Evolutionary conservation across 2,113 vertebrate genomes (phyloP), one percentile per base, ranked within the genome.

Genomic region (Tenrec ecaudatus): DNA sequence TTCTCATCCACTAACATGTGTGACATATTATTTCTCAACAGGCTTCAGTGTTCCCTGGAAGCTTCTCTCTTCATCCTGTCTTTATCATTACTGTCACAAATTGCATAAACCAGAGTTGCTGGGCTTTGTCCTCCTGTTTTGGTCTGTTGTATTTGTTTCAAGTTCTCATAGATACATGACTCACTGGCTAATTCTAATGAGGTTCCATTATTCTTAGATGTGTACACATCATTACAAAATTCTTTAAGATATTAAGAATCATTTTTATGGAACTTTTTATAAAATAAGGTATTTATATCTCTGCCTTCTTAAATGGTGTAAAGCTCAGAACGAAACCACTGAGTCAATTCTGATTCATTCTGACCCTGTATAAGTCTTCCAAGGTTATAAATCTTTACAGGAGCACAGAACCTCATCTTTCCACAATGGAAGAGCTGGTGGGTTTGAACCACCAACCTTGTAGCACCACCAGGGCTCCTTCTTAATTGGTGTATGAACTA

Each of bases 251-350:
- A 29, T 81, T 75, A 64, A 25, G 9, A 80, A 27, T 36, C 29
- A 53, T 31, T 82, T 83, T 88, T 78, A 47, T 33, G 25, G 36
- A 87, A 84, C 77, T 90, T 14, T 58, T 92, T 58, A 71, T 57
- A 82, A 69, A n/a, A 23, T 16, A 17, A 58, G 23, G 38, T 69
- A n/a, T 43, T 53, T 9, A 71, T 20, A 53, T 15, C 57, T 86
- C 43, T 58, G 15, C 3, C 33, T 31, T 33, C 12, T 80, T 81
- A 78, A 93, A 78, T 2, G 79, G 23, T 33, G 29, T 40, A 53
- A 53, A 53, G 47, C 47, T 10, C 47, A 53, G 47, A 53, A 53
- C 47, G 12, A 53, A 53, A 53, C 47, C 47, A 53, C 12, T 53
- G 47, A 53, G 47, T 53, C 47, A 10, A 53, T 7, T 53, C 47